Conservation (phyloP, 2,113 vertebrate species). For the Siniperca chuatsi region DNA sequence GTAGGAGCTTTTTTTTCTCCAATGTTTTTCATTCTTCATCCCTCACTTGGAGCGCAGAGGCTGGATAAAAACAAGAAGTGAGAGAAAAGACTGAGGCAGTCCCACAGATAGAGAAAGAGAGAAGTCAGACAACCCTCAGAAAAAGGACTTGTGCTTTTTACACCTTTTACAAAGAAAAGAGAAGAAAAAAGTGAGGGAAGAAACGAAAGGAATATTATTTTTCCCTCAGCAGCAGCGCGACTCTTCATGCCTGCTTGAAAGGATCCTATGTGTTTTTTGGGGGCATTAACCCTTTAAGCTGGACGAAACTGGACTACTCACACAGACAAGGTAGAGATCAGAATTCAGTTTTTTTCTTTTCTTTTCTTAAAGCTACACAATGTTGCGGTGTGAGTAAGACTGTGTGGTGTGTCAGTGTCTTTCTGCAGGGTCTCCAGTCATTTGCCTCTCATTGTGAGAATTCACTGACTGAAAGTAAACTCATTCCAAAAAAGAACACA, state of each 20-base stretch:
- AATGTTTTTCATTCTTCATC: conserved; percentile 10
- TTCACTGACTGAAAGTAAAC: conserved; percentile 67
- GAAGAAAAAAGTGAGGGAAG: not conserved
- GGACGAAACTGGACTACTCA: conserved; percentile 76
- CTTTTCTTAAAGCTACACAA: not conserved
- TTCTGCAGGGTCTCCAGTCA: conserved; percentile 38
- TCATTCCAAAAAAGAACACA: conserved; percentile 55
- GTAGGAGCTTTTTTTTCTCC: not conserved
- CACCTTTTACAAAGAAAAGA: not conserved
- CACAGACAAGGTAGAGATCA: conserved; percentile 71
- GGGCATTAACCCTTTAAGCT: conserved; percentile 59
- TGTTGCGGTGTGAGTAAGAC: not conserved
- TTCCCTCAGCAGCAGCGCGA: conserved; percentile 3
- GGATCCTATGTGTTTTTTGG: conserved; percentile 68
- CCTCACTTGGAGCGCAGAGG: conserved; percentile 33
- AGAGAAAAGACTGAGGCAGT: conserved; percentile 44
- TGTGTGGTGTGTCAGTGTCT: conserved; percentile 21
- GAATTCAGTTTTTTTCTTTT: not conserved
- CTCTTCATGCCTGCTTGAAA: conserved; percentile 35
- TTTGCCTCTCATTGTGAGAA: conserved; percentile 57
- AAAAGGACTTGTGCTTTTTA: not conserved
- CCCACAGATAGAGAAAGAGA: conserved; percentile 14
- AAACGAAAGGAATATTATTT: too few species aligned
- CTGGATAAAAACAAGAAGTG: conserved; percentile 52
- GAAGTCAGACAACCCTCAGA: not conserved